Base-by-base conservation (phyloP, 2,888 invertebrate species). In the Cantharis rustica region DNA sequence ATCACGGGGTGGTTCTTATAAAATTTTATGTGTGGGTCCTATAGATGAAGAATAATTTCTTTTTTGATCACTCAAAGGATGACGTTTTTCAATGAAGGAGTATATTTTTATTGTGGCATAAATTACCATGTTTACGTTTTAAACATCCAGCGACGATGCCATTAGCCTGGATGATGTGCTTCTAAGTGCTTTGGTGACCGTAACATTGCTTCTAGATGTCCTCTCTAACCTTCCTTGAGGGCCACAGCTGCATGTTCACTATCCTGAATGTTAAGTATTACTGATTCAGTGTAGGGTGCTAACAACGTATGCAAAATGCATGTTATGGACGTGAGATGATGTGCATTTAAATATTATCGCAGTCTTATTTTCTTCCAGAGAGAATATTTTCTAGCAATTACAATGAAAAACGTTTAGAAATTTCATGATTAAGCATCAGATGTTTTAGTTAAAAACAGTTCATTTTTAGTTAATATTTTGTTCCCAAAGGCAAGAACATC, bases 211-310 rank as follows among this genome's bases (percentile, higher is more conserved):
- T 26, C 76, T 70, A 20, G 75, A 78, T 78, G 78, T 75, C 78
- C 76, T 76, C 70, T 71, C 69, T 73, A 78, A 69, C 79, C 75
- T 72, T 76, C 79, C 73, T 73, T 73, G 72, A 71, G 66, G 71
- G 79, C 69, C 79, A 68, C 80, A 79, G 80, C 79, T 80, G 80
- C 77, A 69, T 15, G 73, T 16, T 26, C 72, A 72, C 73, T 63
- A 73, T 73, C 72, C 75, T 75, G 80, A 75, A 80, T 80, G 79
- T 71, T 77, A 80, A 80, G 76, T 79, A 77, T 74, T 64, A 17
- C 47, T 47, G 69, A 78, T 72, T 76, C 66, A 72, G 68, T 77
- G 71, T 75, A 71, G 73, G 75, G 79, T 73, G 61, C 61, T 74
- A 77, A 71, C 68, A 70, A 47, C 72, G 69, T 77, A 77, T 77